These are phyloP conservation scores for Crypturellus undulatus DNA, from an alignment of 2,113 vertebrate genomes.

Conservation along the genomic window DNA sequence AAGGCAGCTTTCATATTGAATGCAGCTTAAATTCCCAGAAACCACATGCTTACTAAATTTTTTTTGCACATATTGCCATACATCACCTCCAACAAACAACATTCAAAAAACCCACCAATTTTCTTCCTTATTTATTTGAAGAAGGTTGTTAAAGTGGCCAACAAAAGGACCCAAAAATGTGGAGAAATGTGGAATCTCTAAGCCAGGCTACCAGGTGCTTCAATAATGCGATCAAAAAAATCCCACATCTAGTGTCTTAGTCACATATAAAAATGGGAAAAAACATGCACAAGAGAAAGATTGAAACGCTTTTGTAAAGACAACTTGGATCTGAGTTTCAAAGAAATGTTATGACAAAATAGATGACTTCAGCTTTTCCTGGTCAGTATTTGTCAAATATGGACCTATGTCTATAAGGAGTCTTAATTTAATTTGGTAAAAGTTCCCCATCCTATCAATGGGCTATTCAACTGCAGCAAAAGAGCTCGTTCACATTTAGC, in stretches of 20 bases:
- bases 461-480: not conserved
- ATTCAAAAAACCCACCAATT: not conserved
- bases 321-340: not conserved
- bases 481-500: not conserved
- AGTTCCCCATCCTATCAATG: not conserved
- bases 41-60: not conserved
- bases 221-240: not conserved
- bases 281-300: not conserved
- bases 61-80: not conserved
- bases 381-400: not conserved
- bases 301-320: not conserved
- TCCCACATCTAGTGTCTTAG: not conserved
- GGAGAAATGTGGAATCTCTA: not conserved
- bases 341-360: not conserved
- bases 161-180: not conserved
- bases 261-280: not conserved
- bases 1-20: not conserved
- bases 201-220: not conserved
- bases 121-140: not conserved
- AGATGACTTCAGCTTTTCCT: not conserved
- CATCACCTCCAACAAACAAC: not conserved
- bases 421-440: not conserved
- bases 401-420: not conserved
- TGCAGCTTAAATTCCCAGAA: not conserved
- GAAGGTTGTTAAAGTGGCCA: not conserved